A percentile compares a stretch with the other conserved stretches of the same genome.
These are phyloP conservation scores for Ornithoptera alexandrae DNA, from an alignment of 2,888 invertebrate genomes.

Conservation along the genomic window DNA sequence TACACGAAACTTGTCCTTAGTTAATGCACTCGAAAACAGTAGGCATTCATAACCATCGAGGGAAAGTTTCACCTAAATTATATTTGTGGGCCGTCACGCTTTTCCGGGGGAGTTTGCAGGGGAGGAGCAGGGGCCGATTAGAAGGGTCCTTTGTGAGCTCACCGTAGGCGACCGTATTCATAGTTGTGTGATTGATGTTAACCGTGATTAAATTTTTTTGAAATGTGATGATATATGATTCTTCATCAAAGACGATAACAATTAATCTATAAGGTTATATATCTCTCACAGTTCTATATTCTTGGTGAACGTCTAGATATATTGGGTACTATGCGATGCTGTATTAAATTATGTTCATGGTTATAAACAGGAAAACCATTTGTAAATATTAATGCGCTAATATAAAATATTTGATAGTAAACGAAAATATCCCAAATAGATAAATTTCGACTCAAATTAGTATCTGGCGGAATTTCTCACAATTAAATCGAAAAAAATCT, in stretches of 20 bases:
- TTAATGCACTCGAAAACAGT: constrained; percentile 65
- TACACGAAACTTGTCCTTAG: constrained; percentile 41
- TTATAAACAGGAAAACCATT: not conserved
- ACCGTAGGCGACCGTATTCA: constrained; percentile 65
- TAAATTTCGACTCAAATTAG: not conserved
- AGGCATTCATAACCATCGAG: constrained; percentile 63
- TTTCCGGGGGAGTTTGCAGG: constrained; percentile 56
- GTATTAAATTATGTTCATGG: too few species aligned
- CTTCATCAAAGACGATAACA: not conserved
- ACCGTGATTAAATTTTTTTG: constrained; percentile 20
- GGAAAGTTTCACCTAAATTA: constrained; percentile 79
- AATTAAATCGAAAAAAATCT: constrained; percentile 16
- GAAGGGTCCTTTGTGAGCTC: constrained; percentile 69
- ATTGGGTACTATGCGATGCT: too few species aligned
- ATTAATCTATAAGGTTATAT: too few species aligned
- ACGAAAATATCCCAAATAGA: not conserved
- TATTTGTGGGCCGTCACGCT: constrained; percentile 81
- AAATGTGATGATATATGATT: not conserved
- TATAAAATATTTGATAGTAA: not conserved
- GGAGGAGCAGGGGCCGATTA: constrained; percentile 62
- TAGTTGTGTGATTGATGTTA: constrained; percentile 42
- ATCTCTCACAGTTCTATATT: too few species aligned
- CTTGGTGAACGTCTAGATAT: too few species aligned
- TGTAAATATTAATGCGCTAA: not conserved
- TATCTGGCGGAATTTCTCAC: constrained; percentile 21